Evolutionary conservation across 1,140 invertebrate genomes (phyloP), one percentile per base, ranked within the genome.

Genomic region (Pemphigus obesinymphae): DNA sequence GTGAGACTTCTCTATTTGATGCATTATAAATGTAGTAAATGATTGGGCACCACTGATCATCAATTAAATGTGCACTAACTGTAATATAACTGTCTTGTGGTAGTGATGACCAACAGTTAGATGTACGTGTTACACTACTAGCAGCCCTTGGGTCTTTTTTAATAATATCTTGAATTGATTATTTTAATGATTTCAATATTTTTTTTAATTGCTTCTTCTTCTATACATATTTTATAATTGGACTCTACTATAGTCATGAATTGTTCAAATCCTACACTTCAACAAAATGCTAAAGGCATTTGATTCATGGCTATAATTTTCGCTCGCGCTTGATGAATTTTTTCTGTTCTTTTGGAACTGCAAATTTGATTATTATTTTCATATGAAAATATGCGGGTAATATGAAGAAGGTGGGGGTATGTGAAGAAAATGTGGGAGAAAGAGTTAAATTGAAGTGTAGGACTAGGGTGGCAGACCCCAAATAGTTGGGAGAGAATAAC

Each of bases 161-260:
- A 29, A 48, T 72, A 17, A 15, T 29, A 13, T 72, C 15, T 45
- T 72, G 11, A 72, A 72, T 17, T 31, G 43, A 48, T 31, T 3
- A 72, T 72, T 72, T 45, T 5, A 72, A 72, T 72, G 13, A 15
- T 48, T 72, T 45, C 3, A 72, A 23, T 29, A n/a, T 43, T 72
- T n/a, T 72, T 13, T 72, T 72, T 72, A 13, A 72, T 48, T 20
- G 15, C 68, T 1, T n/a, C 68, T 43, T 70, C 37, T 26, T 40
- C n/a, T n/a, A n/a, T 70, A 23, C 66, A 70, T n/a, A 70, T 43
- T 40, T 17, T 70, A n/a, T 70, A 70, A 70, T 70, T 70, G n/a
- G 66, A 34, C 23, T 68, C 63, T 2, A 40, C 34, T 40, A 68
- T 37, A 68, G 10, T 37, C 34, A 68, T 68, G 11, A 37, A 40